Base-by-base conservation (phyloP, 2,797 vertebrate genomes). In the Naso thynnoides region DNA sequence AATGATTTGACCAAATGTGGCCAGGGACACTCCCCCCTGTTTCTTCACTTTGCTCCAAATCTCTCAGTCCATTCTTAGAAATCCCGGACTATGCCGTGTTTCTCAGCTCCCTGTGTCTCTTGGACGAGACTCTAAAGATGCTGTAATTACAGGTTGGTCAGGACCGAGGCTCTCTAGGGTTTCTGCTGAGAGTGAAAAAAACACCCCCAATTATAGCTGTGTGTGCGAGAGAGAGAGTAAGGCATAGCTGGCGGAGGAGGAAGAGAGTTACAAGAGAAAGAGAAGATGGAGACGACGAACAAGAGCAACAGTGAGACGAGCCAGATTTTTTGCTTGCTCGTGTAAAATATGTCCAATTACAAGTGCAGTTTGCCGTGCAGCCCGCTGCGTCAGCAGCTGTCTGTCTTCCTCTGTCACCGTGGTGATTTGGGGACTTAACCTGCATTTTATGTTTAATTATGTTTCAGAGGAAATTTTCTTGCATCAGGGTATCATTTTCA, bases 111-210 rank as follows among this genome's bases (percentile, higher is more conserved):
- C 60, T 84, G 83, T 88, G 83, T 92, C 70, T 91, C 63, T 90
- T 94, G 90, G 90, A 92, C 81, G 80, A 73, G 87, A 88, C 74
- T 81, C 87, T 92, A 84, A 93, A 94, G 92, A 94, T 93, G 91
- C 90, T 92, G 87, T 94, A 95, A 95, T 95, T 94, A 94, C 84
- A 91, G 68, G 90, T 91, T 93, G 91, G 92, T 91, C 70, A 79
- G 79, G 81, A 91, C 83, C 73, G 84, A 87, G 92, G 91, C 90
- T 93, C 89, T 91, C 79, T 50, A 53, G 86, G 84, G 79, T 92
- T 92, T 94, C 84, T 93, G 87, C 89, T 91, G 86, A 91, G 88
- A 70, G 86, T 78, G 91, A 90, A 91, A 88, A 36, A 89, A 84
- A 87, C 73, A 87, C 86, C 79, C 78, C 70, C 89, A 90, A 92